Evolutionary conservation across 2,113 vertebrate genomes (phyloP), one percentile per base, ranked within the genome.

Genomic region (Tragulus kanchil): DNA sequence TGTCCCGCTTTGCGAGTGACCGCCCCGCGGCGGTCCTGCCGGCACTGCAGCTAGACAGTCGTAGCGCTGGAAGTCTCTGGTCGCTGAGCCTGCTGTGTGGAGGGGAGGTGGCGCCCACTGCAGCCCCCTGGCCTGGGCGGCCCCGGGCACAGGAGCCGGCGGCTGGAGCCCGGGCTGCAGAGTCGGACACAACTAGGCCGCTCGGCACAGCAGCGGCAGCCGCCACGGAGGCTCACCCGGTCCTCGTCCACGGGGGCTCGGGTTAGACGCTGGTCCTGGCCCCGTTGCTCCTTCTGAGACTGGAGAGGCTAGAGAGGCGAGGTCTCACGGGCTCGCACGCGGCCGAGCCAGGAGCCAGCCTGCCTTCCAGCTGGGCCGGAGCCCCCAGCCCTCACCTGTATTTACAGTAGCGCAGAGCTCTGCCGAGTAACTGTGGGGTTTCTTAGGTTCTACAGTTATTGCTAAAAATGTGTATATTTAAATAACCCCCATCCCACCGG

Each of bases 391-490:
- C 36, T 36, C 36, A 36, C 36, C 36, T 36, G 36, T 36, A 36
- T 36, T 36, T 2, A 36, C 36, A 36, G 36, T 36, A 36, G 36
- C 36, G 42, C 31, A 86, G 52, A 85, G 84, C 65, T 36, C 82
- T 25, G 14, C 50, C 71, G n/a, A 67, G 50, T 64, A 52, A 6
- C 85, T 71, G 17, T 71, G 56, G 50, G 77, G 82, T 85, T 19
- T 65, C 83, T 83, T n/a, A 42, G 42, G 48, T 77, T 93, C 75
- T 92, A 21, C 15, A 77, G 4, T 85, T 82, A 67, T 85, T 67
- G 78, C 79, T 59, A 48, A 96, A 36, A 97, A 92, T 75, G 17
- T 73, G 36, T 52, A 3, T 82, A 11, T 48, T 93, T 89, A 26
- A 48, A 25, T 64, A 61, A 93, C 87, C 77, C 31, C 50, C 48